Conservation (phyloP, 35 echinoderm and acorn worm species). For the Lytechinus variegatus region DNA sequence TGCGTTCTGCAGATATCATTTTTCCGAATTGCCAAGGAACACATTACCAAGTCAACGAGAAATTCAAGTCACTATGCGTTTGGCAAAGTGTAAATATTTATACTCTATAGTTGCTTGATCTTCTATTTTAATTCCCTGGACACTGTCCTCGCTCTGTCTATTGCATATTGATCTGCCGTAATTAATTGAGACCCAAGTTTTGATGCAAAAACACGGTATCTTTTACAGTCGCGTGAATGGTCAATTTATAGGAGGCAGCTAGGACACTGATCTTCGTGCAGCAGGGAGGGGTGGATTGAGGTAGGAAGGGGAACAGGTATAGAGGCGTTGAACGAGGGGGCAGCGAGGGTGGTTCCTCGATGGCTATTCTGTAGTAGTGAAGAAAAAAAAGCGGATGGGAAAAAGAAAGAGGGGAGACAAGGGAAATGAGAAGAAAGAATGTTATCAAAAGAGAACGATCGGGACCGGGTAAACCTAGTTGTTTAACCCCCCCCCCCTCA, state of each 20-base stretch:
- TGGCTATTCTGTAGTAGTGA: no score
- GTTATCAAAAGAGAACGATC: no score
- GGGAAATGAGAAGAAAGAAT: no score
- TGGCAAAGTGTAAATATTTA: neutral
- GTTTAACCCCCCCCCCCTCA: no score
- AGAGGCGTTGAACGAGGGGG: no score
- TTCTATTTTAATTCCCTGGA: neutral
- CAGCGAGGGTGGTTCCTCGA: no score
- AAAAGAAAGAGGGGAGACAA: no score
- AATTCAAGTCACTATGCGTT: neutral
- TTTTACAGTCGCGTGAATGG: neutral
- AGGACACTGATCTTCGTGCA: no score
- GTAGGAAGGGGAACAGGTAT: no score
- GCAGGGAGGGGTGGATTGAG: no score
- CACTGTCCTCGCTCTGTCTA: neutral
- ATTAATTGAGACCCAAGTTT: neutral
- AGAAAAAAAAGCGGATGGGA: no score
- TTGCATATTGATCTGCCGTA: neutral
- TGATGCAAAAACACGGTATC: neutral
- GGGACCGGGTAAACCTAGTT: no score
- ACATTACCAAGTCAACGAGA: neutral
- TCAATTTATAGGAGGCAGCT: neutral
- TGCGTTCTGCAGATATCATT: neutral
- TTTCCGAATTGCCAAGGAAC: neutral
- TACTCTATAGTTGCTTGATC: neutral